phyloP scores from a whole-genome alignment of 2,888 invertebrate genomes.

The Labia minor region DNA sequence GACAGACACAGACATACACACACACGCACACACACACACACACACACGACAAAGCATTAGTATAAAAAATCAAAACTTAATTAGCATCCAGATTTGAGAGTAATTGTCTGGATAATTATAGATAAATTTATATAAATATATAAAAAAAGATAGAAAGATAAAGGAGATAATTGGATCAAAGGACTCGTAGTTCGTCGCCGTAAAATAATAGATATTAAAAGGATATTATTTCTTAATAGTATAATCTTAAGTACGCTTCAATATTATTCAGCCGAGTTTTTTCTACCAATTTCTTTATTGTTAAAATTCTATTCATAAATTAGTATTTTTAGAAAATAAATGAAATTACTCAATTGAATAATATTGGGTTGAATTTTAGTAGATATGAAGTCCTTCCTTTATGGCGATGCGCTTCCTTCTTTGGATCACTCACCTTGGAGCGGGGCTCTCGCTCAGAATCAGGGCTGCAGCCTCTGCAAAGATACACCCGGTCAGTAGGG shows the following conservation, averaged over 20 bases:
- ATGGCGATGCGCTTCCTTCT: background rate
- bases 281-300: background rate
- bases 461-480: background rate
- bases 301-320: background rate
- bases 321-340: background rate
- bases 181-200: background rate
- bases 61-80: conserved; percentile 34
- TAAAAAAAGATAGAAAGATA: background rate
- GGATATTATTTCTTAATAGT: background rate
- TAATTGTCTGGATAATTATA: conserved; percentile 23
- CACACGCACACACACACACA: conserved; percentile 21
- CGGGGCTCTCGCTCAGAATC: background rate
- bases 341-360: no score
- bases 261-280: background rate
- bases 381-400: no score
- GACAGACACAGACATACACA: no score
- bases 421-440: background rate
- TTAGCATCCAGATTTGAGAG: conserved; percentile 18
- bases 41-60: conserved; percentile 23
- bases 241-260: background rate
- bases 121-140: conserved; percentile 21
- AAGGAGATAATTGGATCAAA: background rate
- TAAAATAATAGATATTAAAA: background rate
- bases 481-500: background rate
- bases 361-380: no score